Evolutionary conservation across 2,888 invertebrate species (phyloP).

Genomic region (Dryobota labecula): DNA sequence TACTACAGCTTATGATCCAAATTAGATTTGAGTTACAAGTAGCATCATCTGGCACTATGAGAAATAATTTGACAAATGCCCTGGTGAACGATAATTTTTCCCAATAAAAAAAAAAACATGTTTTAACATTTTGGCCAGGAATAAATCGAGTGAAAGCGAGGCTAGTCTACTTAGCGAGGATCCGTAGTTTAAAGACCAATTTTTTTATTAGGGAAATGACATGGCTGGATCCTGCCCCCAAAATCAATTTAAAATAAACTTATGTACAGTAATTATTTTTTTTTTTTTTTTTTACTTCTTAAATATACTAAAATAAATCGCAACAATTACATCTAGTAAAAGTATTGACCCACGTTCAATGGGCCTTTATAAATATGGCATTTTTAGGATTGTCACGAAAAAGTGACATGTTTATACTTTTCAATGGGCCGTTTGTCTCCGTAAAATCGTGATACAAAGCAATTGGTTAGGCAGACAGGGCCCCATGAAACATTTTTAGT

Average conservation of each 20-base stretch:
- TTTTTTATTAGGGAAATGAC: too few relatives aligned
- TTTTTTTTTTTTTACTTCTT: too few relatives aligned
- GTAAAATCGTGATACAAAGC: conserved; percentile 24
- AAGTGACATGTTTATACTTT: conserved; percentile 12
- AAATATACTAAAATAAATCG: too few relatives aligned
- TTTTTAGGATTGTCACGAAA: conserved; percentile 33
- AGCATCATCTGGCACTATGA: neutral
- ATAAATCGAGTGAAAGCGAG: too few relatives aligned
- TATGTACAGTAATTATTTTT: too few relatives aligned
- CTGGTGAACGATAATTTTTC: neutral
- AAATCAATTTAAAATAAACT: too few relatives aligned
- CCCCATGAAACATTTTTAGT: conserved; percentile 46
- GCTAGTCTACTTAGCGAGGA: too few relatives aligned
- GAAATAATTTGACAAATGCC: neutral
- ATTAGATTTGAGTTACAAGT: conserved; percentile 24
- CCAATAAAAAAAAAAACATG: neutral
- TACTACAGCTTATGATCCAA: conserved; percentile 33
- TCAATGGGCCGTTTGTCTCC: neutral
- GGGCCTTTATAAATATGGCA: conserved; percentile 41
- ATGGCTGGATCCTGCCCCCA: too few relatives aligned
- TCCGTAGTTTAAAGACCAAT: too few relatives aligned
- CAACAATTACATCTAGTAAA: too few relatives aligned
- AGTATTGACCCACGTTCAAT: conserved; percentile 2
- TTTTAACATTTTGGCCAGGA: too few relatives aligned
- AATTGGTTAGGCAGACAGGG: conserved; percentile 25